Conservation (phyloP, 1,140 invertebrate species). For the Zophobas morio region DNA sequence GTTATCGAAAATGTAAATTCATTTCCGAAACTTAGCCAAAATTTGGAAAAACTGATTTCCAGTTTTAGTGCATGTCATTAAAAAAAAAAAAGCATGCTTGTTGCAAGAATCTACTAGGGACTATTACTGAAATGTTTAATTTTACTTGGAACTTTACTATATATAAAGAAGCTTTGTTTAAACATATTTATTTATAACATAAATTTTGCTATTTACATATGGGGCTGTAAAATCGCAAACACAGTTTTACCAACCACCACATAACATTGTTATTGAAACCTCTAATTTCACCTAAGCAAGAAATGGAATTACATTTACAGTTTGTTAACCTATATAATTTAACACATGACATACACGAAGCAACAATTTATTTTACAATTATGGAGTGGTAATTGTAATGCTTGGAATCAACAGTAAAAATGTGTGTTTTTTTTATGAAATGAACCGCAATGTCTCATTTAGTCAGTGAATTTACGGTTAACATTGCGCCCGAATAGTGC, state of each 20-base stretch:
- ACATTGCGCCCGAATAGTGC: slow-evolving; percentile 95
- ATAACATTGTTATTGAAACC: background rate
- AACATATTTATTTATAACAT: slow-evolving; percentile 11
- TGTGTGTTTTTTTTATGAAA: slow-evolving; percentile 13
- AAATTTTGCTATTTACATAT: slow-evolving; percentile 33
- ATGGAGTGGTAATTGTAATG: slow-evolving; percentile 25
- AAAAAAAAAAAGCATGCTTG: no score
- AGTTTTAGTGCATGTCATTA: no score
- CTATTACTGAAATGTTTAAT: no score
- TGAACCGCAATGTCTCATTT: slow-evolving; percentile 67
- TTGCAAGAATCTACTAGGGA: no score
- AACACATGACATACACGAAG: background rate
- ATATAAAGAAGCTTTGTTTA: slow-evolving; percentile 1
- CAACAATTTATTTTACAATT: slow-evolving; percentile 43
- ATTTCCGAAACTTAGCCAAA: no score
- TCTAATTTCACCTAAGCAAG: slow-evolving; percentile 16
- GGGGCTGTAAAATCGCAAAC: slow-evolving; percentile 21
- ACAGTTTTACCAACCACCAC: slow-evolving; percentile 28
- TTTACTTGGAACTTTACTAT: no score
- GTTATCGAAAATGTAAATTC: no score
- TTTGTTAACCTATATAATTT: slow-evolving; percentile 17
- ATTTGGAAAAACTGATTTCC: no score
- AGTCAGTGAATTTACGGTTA: slow-evolving; percentile 98
- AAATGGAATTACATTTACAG: slow-evolving; percentile 37
- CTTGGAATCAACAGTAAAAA: slow-evolving; percentile 41